Conservation (phyloP, 2,113 vertebrate species). For the Corythoichthys haematopterus region DNA sequence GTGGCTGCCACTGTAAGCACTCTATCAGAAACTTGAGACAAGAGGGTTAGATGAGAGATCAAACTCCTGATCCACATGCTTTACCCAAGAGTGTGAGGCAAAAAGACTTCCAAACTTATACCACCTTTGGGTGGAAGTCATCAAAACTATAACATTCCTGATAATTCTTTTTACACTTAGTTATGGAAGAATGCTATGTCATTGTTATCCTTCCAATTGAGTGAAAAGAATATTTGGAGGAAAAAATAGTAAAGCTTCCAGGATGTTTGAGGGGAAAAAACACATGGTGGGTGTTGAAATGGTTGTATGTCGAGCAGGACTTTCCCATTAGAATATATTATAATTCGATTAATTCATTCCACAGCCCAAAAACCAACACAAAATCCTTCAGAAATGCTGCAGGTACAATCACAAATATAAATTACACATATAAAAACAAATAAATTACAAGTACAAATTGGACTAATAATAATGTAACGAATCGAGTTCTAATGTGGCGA, state of each 20-base stretch:
- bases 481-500: too few species aligned
- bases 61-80: slow-evolving; percentile 46
- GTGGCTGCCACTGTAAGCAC: slow-evolving; percentile 46
- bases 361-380: too few species aligned
- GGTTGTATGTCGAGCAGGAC: too few species aligned
- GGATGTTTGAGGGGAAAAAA: not conserved
- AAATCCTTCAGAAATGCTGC: too few species aligned
- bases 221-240: not conserved
- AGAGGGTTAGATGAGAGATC: slow-evolving; percentile 61
- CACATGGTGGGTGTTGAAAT: too few species aligned
- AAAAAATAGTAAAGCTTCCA: not conserved
- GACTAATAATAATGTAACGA: too few species aligned
- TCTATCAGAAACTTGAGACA: slow-evolving; percentile 58
- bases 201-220: not conserved
- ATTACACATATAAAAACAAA: too few species aligned
- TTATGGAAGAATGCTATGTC: slow-evolving; percentile 7
- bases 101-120: slow-evolving; percentile 24
- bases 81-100: slow-evolving; percentile 41
- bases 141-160: slow-evolving; percentile 31
- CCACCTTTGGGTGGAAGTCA: slow-evolving; percentile 28
- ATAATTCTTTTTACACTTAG: slow-evolving; percentile 12
- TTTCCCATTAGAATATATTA: too few species aligned
- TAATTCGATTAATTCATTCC: too few species aligned
- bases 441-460: too few species aligned
- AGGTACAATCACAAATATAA: too few species aligned